Evolutionary conservation across 1,140 invertebrate species (phyloP), one percentile per base, ranked within the genome.

Genomic region (Luehdorfia chinensis): DNA sequence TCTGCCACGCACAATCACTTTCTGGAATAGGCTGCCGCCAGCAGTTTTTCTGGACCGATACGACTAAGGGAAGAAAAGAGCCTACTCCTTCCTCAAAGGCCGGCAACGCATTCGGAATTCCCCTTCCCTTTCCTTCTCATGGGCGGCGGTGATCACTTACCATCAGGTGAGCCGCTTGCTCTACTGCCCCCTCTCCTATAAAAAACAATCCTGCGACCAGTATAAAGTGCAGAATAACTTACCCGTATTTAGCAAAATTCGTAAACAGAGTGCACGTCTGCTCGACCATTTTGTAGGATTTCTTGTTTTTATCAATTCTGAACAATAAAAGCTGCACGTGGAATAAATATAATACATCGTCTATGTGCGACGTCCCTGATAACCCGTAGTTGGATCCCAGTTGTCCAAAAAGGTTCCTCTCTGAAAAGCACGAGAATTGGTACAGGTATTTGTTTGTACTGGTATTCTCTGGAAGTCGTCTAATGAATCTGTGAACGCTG

Each of bases 401-500:
- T 6, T 28, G 25, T 14, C 39, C 39, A 18, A 30, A 44, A n/a
- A 28, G 5, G 16, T 44, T 44, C 6, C 39, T 27, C 7, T 44
- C 23, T 28, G 39, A 15, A 6, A n/a, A n/a, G 12, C 23, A 8
- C 1, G 39, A 43, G 9, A 43, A 43, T 14, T 43, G 12, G 8
- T 43, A 43, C 1, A 43, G 27, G 9, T 28, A 43, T 1, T 23
- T 15, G 21, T 23, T 41, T 3, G 19, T 23, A n/a, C 7, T 27
- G n/a, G 19, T 15, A 5, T 25, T 41, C 11, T 28, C 23, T 2
- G 15, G 27, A 5, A 41, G 6, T 7, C 19, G 16, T 11, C 66
- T 59, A 0, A 77, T 31, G 5, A 75, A 66, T 23, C 79, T 78
- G n/a, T 79, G 43, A 19, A 88, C 66, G 2, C 73, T 74, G 25